Base-by-base conservation (phyloP, 2,888 invertebrate genomes). In the Limnephilus marmoratus region DNA sequence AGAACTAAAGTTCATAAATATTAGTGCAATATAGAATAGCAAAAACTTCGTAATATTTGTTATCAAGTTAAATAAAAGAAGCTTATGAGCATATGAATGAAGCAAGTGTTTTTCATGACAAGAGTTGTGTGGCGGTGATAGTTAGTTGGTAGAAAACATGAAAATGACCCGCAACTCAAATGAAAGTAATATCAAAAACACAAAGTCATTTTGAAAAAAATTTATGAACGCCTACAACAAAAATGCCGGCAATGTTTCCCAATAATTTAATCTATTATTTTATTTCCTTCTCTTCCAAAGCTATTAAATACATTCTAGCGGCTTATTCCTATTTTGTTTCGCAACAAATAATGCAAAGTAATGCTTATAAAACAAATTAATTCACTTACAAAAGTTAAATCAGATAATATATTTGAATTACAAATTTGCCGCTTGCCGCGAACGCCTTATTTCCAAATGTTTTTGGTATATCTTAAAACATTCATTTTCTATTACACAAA, bases 351-450 rank as follows among this genome's bases (percentile, higher is more conserved):
- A 83, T 37, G 9, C 34, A 83, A 37, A 83, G 83, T 83, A 83
- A 37, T 18, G 34, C 37, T 37, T 37, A 83, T 83, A 83, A 83
- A 83, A 83, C 24, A 83, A 83, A 83, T 41, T 83, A 83, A 83
- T 83, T 83, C 37, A 83, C 24, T 83, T 83, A 83, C 83, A 24
- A 24, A 53, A 83, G 37, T 83, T 37, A 34, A 83, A 83, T 83
- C 83, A 7, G 83, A 83, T 41, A 41, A 41, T 83, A 24, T 83
- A 83, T 83, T 83, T 83, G 31, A 83, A 34, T 83, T 83, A 34
- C 34, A 83, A 83, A 83, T 83, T 83, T 18, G 9, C 13, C 37
- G 45, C 34, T 3, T 18, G 37, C 83, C 37, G 41, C 37, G 5
- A 3, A 18, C 5, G 24, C 68, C 9, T 1, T 68, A n/a, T 68